A percentile compares a stretch with the other conserved stretches of the same genome.
phyloP scores from a whole-genome alignment of 1,140 invertebrate species.

The Pogonus chalceus region DNA sequence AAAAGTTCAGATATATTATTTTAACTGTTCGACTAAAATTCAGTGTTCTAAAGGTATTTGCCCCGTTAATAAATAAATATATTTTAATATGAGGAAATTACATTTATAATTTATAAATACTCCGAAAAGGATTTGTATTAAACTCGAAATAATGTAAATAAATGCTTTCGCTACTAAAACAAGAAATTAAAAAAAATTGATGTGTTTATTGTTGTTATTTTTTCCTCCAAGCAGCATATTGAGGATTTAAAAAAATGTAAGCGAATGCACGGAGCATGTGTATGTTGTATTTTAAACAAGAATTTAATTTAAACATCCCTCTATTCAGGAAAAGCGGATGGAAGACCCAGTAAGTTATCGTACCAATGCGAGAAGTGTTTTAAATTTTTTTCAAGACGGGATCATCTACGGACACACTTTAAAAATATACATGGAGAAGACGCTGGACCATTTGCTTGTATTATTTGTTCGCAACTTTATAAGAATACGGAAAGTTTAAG shows the following conservation, averaged over 20 bases:
- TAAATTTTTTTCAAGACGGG: slow-evolving; percentile 33
- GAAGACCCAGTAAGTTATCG: slow-evolving; percentile 16
- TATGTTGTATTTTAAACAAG: background rate
- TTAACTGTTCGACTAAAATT: no score
- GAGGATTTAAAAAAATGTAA: background rate
- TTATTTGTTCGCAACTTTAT: slow-evolving; percentile 32
- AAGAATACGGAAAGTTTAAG: slow-evolving; percentile 36
- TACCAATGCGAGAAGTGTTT: slow-evolving; percentile 32
- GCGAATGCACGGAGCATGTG: background rate
- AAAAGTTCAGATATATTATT: no score
- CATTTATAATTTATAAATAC: no score
- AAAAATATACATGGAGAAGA: slow-evolving; percentile 38
- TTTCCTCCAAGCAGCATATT: background rate
- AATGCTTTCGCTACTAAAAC: no score
- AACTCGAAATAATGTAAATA: no score
- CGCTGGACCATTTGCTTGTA: slow-evolving; percentile 33
- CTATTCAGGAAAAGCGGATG: slow-evolving; percentile 14
- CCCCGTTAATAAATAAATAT: no score
- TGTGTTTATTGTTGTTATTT: background rate
- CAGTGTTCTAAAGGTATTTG: no score
- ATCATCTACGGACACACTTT: slow-evolving; percentile 34
- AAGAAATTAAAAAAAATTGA: no score
- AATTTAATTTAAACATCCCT: slow-evolving; percentile 3
- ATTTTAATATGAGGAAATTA: no score
- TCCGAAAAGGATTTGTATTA: no score